Conservation (phyloP, 2,888 invertebrate genomes). For the Antheraea assamensis region DNA sequence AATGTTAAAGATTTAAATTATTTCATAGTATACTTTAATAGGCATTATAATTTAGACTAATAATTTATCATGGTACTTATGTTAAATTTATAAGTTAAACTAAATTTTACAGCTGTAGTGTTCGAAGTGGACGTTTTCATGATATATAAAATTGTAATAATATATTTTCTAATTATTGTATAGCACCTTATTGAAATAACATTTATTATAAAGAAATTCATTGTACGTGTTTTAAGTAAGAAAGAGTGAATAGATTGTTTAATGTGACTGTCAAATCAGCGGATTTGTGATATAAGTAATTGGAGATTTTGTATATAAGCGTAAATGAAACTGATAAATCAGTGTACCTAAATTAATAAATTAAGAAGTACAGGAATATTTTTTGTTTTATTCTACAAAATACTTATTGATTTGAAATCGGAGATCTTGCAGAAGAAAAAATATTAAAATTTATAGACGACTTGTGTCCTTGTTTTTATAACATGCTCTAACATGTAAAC, state of each 20-base stretch:
- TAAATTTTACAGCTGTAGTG: not conserved
- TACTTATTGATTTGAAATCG: not conserved
- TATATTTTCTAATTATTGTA: constrained; percentile 38
- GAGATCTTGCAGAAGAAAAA: not conserved
- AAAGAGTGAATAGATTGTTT: constrained; percentile 18
- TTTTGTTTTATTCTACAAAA: constrained; percentile 29
- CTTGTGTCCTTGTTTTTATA: not conserved
- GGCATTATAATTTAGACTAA: not conserved
- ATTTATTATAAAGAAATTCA: constrained; percentile 21
- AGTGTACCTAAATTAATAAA: constrained; percentile 62
- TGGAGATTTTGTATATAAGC: constrained; percentile 64
- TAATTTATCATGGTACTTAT: not conserved
- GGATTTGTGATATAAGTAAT: constrained; percentile 73
- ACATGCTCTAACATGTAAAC: no score
- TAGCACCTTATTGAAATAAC: constrained; percentile 35
- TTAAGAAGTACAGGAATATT: constrained; percentile 45
- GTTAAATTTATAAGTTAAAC: not conserved
- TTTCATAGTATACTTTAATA: not conserved
- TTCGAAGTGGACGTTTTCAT: not conserved
- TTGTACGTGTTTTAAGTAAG: constrained; percentile 1
- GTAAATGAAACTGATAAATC: constrained; percentile 63
- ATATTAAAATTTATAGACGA: not conserved
- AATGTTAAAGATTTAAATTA: not conserved
- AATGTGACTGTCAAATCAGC: constrained; percentile 59
- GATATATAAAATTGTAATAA: not conserved